Evolutionary conservation across 2,888 invertebrate species (phyloP), one percentile per base, ranked within the genome.

Genomic region (Drosophila longiperda): DNA sequence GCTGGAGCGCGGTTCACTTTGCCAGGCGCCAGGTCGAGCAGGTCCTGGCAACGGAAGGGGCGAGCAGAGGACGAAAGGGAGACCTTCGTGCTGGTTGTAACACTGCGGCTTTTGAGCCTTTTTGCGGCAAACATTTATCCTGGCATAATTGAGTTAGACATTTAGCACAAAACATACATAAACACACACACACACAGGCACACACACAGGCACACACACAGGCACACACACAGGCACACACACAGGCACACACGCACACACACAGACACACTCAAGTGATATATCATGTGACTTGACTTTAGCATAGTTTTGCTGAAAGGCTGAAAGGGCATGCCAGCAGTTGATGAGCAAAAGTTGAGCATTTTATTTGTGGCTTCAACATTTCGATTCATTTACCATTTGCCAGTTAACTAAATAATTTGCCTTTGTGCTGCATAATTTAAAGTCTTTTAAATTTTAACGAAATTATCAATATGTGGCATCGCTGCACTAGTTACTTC

Each of bases 81-180:
- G 61, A 34, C 23, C 66, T 70, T 62, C 71, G 75, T 74, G 75
- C 54, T 55, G 67, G 74, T 72, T 79, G 75, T 85, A 81, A 77
- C 83, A 67, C 83, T 87, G 83, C 78, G 87, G 87, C 87, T 89
- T 87, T 88, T 87, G 79, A 85, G 84, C 87, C 83, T 87, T 84
- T 87, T 77, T 81, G 81, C 76, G 74, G 68, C 80, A 83, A 82
- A 83, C 83, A 83, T 83, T 83, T 83, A 77, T 74, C 82, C 74
- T 38, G 60, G 53, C 88, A 81, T 85, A 85, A 85, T 85, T 85
- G 86, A 87, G 84, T 85, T 85, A 87, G 86, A 86, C 88, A 86
- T 82, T 79, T 73, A 63, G 62, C 74, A 73, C 66, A 73, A 66
- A 72, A 50, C 33, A 69, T 20, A 69, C 33, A 58, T 26, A 29